A percentile compares a stretch with the other conserved stretches of the same genome.
Evolutionary conservation across 2,113 vertebrate species (phyloP).

Genomic region (Chiloscyllium plagiosum): DNA sequence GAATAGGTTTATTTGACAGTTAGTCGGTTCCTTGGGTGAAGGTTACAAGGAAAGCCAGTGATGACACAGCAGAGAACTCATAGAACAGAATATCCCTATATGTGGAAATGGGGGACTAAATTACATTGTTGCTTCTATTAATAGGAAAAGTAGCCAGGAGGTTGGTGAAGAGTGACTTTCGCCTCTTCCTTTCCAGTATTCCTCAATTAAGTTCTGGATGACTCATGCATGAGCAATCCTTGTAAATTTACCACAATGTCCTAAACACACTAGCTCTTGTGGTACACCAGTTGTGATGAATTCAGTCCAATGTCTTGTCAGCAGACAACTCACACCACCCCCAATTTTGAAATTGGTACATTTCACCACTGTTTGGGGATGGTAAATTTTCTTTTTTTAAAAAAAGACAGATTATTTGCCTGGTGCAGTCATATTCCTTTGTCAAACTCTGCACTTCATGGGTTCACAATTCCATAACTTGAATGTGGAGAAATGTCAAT

Average conservation of each 20-base stretch:
- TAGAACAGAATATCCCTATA: too few relatives aligned
- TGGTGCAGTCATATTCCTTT: neutral
- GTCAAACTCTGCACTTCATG: neutral
- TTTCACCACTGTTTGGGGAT: neutral
- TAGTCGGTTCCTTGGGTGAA: neutral
- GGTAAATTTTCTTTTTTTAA: too few relatives aligned
- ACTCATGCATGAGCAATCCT: neutral
- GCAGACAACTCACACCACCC: too few relatives aligned
- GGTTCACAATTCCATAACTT: neutral
- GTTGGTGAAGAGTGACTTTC: too few relatives aligned
- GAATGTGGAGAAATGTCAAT: neutral
- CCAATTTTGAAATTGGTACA: neutral
- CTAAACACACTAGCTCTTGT: neutral
- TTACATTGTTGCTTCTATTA: too few relatives aligned
- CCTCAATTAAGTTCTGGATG: too few relatives aligned
- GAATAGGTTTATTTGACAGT: neutral
- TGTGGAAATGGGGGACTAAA: too few relatives aligned
- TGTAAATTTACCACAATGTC: neutral
- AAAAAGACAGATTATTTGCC: neutral
- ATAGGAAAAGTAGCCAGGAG: too few relatives aligned
- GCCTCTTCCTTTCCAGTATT: too few relatives aligned
- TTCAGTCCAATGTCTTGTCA: neutral
- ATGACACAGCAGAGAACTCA: too few relatives aligned
- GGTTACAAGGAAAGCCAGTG: neutral
- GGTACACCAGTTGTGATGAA: neutral